Conservation (phyloP, 2,797 vertebrate species). For the Diglossa cyanea region DNA sequence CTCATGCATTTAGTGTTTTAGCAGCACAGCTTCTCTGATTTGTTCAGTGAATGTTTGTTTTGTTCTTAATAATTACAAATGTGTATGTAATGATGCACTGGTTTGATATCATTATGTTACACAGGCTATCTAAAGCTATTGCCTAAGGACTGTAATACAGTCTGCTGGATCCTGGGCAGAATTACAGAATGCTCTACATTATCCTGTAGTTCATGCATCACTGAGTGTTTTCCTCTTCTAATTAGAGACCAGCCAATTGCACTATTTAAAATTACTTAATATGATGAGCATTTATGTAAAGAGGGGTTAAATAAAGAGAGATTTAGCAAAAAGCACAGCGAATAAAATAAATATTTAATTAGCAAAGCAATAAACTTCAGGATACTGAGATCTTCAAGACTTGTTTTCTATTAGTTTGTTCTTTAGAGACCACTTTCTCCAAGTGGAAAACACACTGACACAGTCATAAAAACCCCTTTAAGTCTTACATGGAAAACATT, state of each 20-base stretch:
- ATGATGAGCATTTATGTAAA: constrained; percentile 26
- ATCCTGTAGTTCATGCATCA: constrained; percentile 58
- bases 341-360: constrained; percentile 20
- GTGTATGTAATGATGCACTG: neutral
- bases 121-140: neutral
- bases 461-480: neutral
- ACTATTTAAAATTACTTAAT: constrained; percentile 67
- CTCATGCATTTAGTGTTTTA: neutral
- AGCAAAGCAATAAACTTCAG: neutral
- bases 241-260: constrained; percentile 65
- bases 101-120: constrained; percentile 44
- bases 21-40: neutral
- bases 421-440: neutral
- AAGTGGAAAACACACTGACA: neutral
- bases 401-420: neutral
- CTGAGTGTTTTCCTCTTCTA: constrained; percentile 39
- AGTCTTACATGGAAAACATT: neutral
- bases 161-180: constrained; percentile 37
- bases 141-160: neutral
- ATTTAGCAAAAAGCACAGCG: constrained; percentile 37
- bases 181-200: constrained; percentile 36
- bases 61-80: constrained; percentile 48
- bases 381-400: neutral
- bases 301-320: constrained; percentile 45
- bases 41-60: neutral